Conservation (phyloP, 2,113 vertebrate genomes). For the Chaenogobius annularis region DNA sequence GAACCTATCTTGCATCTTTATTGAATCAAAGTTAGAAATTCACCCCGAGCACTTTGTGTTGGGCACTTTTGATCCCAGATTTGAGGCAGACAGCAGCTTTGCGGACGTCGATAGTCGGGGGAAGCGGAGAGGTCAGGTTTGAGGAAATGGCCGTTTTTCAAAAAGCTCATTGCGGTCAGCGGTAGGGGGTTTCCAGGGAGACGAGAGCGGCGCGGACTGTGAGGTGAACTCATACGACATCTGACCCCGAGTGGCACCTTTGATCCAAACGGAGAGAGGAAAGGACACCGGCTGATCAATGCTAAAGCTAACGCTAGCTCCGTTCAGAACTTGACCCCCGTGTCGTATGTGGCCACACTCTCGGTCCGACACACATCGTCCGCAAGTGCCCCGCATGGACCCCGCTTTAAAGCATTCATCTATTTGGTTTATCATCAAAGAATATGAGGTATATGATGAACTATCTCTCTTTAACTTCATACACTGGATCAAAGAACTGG, state of each 20-base stretch:
- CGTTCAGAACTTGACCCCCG: slow-evolving; percentile 25
- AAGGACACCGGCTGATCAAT: slow-evolving; percentile 28
- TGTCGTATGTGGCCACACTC: slow-evolving; percentile 20
- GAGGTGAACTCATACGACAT: slow-evolving; percentile 32
- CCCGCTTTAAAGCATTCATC: slow-evolving; percentile 78
- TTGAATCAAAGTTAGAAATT: slow-evolving; percentile 13
- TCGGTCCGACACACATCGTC: slow-evolving; percentile 18
- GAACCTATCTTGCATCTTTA: slow-evolving; percentile 31
- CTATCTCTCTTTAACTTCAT: slow-evolving; percentile 84
- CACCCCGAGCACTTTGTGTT: slow-evolving; percentile 17
- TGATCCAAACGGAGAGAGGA: slow-evolving; percentile 24
- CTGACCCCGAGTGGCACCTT: slow-evolving; percentile 34
- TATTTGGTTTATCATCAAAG: slow-evolving; percentile 93
- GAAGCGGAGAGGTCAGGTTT: slow-evolving; percentile 33
- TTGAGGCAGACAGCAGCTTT: slow-evolving; percentile 46
- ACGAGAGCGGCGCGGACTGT: slow-evolving; percentile 23
- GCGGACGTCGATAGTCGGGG: slow-evolving; percentile 11
- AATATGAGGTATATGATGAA: slow-evolving; percentile 94
- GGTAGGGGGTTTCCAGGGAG: slow-evolving; percentile 44
- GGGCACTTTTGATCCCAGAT: slow-evolving; percentile 42
- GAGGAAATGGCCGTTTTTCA: slow-evolving; percentile 62
- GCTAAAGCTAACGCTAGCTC: slow-evolving; percentile 12
- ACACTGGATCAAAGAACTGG: slow-evolving; percentile 64
- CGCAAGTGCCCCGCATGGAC: slow-evolving; percentile 37
- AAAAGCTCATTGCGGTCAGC: slow-evolving; percentile 68